Evolutionary conservation across 2,797 vertebrate genomes (phyloP).

Genomic region (Rhadinocentrus ornatus): DNA sequence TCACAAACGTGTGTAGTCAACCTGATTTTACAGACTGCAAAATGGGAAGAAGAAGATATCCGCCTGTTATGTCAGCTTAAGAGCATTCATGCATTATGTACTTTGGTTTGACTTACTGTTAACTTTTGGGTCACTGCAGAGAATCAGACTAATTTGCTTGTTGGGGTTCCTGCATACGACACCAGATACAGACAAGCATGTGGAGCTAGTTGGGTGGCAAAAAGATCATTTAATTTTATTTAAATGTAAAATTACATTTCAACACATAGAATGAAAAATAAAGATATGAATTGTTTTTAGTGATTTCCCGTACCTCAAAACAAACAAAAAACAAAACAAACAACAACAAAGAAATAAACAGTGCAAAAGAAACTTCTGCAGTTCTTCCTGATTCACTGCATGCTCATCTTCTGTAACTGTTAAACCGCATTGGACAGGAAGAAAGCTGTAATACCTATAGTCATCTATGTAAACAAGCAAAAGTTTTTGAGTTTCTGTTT

Average conservation of each 20-base stretch:
- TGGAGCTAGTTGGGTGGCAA: background rate
- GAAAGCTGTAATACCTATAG: background rate
- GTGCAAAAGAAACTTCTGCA: constrained; percentile 62
- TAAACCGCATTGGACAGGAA: constrained; percentile 25
- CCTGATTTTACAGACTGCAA: constrained; percentile 8
- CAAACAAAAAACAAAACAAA: too few species aligned
- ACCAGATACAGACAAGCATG: background rate
- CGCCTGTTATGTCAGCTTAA: background rate
- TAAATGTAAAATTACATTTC: background rate
- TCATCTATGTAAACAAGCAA: constrained; percentile 30
- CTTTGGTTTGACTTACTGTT: constrained; percentile 1
- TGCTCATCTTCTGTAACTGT: constrained; percentile 46
- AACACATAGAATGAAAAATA: background rate
- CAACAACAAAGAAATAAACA: constrained; percentile 24
- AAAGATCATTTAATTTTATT: background rate
- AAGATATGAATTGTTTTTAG: constrained; percentile 3
- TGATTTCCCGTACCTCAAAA: constrained; percentile 32
- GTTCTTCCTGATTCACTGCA: constrained; percentile 46
- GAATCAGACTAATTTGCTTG: background rate
- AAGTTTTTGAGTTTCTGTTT: constrained; percentile 10
- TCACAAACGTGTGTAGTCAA: constrained; percentile 12
- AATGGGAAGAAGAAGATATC: constrained; percentile 13
- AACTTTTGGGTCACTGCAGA: background rate
- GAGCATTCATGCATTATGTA: background rate
- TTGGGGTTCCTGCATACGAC: background rate